Conservation (phyloP, 2,113 vertebrate genomes). For the Bufo gargarizans region DNA sequence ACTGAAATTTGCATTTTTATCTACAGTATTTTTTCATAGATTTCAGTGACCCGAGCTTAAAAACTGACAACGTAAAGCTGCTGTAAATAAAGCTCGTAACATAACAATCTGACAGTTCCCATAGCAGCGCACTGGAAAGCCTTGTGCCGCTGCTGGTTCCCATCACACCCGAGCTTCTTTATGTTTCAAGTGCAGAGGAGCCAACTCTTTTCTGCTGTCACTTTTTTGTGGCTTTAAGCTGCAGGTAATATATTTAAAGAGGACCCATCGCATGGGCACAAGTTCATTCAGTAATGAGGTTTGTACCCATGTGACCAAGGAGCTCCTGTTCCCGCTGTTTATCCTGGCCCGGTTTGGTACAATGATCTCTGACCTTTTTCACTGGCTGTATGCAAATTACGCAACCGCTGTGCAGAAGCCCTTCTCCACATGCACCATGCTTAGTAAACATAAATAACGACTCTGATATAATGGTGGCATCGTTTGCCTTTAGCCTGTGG, state of each 20-base stretch:
- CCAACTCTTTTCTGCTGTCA: slow-evolving; percentile 16
- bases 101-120: slow-evolving; percentile 16
- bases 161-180: not conserved
- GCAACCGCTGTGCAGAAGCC: not conserved
- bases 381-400: not conserved
- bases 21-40: not conserved
- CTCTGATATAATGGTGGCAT: not conserved
- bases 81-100: not conserved
- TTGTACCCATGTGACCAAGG: not conserved
- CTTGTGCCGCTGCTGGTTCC: not conserved
- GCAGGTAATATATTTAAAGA: not conserved
- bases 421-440: not conserved
- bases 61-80: not conserved
- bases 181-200: not conserved
- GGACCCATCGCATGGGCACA: not conserved
- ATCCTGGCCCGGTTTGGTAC: not conserved
- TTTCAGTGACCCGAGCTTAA: slow-evolving; percentile 8
- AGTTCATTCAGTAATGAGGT: not conserved
- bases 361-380: not conserved
- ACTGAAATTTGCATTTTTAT: slow-evolving; percentile 2
- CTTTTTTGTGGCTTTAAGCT: not conserved
- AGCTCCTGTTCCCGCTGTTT: not conserved
- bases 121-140: slow-evolving; percentile 10
- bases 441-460: not conserved
- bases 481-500: not conserved